Percentiles rank a stretch among this genome's conserved stretches.
These are phyloP conservation scores for Ciconia maguari DNA, from an alignment of 2,113 vertebrate genomes.

Conservation along the genomic window DNA sequence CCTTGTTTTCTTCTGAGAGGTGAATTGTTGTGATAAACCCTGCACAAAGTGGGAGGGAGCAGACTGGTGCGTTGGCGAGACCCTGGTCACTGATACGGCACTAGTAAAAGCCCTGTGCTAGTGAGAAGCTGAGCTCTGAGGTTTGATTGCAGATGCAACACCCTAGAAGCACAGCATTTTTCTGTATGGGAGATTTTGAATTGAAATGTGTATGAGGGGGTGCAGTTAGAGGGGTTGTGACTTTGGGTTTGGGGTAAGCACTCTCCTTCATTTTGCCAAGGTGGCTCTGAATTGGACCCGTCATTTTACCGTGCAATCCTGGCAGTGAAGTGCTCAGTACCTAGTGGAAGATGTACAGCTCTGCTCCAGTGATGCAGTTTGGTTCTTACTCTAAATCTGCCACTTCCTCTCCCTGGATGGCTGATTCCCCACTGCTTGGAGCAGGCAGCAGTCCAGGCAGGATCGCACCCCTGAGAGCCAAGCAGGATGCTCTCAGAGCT, in stretches of 20 bases:
- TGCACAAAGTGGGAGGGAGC: neutral
- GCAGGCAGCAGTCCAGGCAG: neutral
- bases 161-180: neutral
- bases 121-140: neutral
- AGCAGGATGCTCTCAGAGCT: neutral
- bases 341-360: neutral
- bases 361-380: neutral
- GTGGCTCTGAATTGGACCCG: neutral
- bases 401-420: neutral
- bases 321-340: neutral
- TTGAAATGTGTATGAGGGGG: neutral
- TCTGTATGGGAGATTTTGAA: neutral
- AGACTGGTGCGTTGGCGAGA: neutral
- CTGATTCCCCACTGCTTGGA: neutral
- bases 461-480: neutral
- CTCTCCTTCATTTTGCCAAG: neutral
- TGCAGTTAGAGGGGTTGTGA: neutral
- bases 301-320: neutral
- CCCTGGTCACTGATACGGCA: neutral
- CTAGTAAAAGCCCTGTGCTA: neutral
- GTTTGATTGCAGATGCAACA: neutral
- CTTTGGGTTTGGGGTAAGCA: neutral
- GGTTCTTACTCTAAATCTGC: neutral
- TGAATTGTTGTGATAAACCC: neutral
- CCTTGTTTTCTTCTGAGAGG: neutral